phyloP scores from a whole-genome alignment of 2,888 invertebrate genomes.

The Erannis defoliaria region DNA sequence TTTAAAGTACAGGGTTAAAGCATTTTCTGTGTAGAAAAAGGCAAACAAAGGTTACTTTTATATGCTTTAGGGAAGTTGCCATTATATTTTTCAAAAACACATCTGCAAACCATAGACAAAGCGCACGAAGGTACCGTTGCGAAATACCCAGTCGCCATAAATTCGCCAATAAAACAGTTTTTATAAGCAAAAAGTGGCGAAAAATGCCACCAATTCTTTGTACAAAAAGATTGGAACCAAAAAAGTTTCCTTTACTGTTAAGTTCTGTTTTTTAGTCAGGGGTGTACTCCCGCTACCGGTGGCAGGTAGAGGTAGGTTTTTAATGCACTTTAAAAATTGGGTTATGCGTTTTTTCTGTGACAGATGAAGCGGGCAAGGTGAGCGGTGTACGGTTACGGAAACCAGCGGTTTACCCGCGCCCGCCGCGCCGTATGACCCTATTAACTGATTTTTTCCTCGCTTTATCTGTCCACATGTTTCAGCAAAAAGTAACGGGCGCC shows the following conservation, averaged over 20 bases:
- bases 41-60: conserved; percentile 55
- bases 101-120: conserved; percentile 72
- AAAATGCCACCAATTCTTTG: conserved; percentile 57
- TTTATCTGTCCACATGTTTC: conserved; percentile 74
- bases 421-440: conserved; percentile 71
- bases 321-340: conserved; percentile 74
- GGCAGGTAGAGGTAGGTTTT: conserved; percentile 83
- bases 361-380: conserved; percentile 80
- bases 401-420: conserved; percentile 70
- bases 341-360: conserved; percentile 74
- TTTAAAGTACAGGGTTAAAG: conserved; percentile 61
- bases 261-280: conserved; percentile 49
- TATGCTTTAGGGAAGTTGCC: conserved; percentile 51
- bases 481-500: conserved; percentile 47
- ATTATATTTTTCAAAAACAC: conserved; percentile 60
- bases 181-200: conserved; percentile 66
- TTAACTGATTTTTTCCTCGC: conserved; percentile 68
- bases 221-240: conserved; percentile 50
- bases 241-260: conserved; percentile 49
- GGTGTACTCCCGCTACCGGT: conserved; percentile 74
- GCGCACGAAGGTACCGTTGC: conserved; percentile 69
- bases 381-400: conserved; percentile 83
- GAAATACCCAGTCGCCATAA: conserved; percentile 66
- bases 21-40: conserved; percentile 50
- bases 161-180: conserved; percentile 67